These are phyloP conservation scores for Drosophila mauritiana DNA, from an alignment of 1,140 invertebrate species.

Conservation along the genomic window DNA sequence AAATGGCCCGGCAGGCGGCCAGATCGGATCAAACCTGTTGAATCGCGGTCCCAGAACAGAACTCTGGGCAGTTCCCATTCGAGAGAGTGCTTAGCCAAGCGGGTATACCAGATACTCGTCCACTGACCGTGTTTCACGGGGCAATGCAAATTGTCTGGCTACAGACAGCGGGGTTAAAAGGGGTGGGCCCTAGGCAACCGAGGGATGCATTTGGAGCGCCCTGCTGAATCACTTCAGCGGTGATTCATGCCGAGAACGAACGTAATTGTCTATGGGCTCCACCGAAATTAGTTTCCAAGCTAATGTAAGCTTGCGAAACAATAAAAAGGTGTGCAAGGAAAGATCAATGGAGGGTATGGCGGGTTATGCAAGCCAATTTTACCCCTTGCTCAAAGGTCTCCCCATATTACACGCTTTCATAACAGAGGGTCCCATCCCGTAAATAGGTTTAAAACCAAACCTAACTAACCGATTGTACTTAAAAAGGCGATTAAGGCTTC, in stretches of 20 bases:
- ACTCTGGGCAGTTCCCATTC: conserved; percentile 53
- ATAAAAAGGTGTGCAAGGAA: too few species aligned
- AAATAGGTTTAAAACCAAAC: too few species aligned
- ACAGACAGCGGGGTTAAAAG: conserved; percentile 8
- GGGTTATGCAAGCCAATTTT: background rate
- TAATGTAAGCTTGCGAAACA: background rate
- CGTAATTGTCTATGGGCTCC: background rate
- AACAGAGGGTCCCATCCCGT: too few species aligned
- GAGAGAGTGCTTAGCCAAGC: conserved; percentile 34
- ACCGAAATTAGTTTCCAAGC: conserved; percentile 2
- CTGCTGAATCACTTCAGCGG: conserved; percentile 28
- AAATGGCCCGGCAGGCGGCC: conserved; percentile 46
- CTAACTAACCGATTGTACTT: background rate
- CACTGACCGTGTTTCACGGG: conserved; percentile 25
- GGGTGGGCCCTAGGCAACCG: conserved; percentile 1
- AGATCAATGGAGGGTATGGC: background rate
- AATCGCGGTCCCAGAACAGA: conserved; percentile 37
- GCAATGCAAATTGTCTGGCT: conserved; percentile 43
- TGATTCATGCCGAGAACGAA: conserved; percentile 28
- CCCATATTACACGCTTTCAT: too few species aligned
- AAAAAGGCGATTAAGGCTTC: background rate
- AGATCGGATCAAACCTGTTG: conserved; percentile 69
- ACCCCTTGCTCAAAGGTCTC: background rate
- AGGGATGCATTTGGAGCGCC: conserved; percentile 31
- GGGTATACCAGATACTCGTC: conserved; percentile 30